Percentiles rank a stretch among this genome's conserved stretches.
phyloP scores from a whole-genome alignment of 2,797 vertebrate species.

The Falco naumanni region DNA sequence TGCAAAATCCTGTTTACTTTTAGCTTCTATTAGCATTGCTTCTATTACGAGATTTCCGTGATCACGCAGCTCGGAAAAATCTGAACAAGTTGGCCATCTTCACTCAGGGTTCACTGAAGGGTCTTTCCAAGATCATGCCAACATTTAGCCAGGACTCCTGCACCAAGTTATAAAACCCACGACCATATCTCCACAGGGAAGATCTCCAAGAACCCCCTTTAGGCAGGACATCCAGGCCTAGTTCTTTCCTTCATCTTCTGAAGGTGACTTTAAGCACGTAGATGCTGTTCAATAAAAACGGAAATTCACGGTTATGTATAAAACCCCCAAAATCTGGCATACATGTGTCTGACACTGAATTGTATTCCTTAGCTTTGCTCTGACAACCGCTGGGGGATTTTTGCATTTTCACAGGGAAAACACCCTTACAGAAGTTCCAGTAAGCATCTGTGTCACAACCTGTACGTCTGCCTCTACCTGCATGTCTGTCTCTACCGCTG shows the following conservation, averaged over 20 bases:
- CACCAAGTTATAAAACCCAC: not conserved
- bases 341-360: not conserved
- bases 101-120: not conserved
- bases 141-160: not conserved
- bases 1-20: not conserved
- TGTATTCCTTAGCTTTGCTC: not conserved
- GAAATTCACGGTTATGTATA: not conserved
- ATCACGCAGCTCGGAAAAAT: not conserved
- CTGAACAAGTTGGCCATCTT: not conserved
- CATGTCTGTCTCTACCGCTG: no score
- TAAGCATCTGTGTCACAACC: not conserved
- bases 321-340: not conserved
- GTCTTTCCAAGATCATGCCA: not conserved
- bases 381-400: not conserved
- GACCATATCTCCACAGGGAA: fast-evolving
- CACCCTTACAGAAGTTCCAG: not conserved
- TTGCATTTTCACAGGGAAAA: not conserved
- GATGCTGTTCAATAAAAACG: not conserved
- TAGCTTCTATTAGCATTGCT: not conserved
- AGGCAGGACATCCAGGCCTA: not conserved
- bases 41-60: not conserved
- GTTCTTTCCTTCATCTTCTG: not conserved
- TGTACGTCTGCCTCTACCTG: no score
- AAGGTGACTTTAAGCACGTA: not conserved
- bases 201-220: not conserved